phyloP scores from a whole-genome alignment of 1,140 invertebrate genomes.

The Vollenhovia emeryi region DNA sequence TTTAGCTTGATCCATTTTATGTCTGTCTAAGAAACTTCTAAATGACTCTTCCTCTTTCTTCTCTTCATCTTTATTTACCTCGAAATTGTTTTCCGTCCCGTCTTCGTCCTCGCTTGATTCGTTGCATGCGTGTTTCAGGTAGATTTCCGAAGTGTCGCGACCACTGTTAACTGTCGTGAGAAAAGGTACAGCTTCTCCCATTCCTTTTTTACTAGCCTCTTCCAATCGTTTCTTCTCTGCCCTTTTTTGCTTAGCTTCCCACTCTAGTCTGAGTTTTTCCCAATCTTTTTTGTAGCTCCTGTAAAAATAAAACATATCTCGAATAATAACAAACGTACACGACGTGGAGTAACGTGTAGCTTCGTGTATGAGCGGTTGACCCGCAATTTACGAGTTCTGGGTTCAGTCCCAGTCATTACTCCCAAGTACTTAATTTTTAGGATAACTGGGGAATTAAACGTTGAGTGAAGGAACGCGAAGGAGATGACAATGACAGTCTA shows the following conservation, averaged over 20 bases:
- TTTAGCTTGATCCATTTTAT: slow-evolving; percentile 74
- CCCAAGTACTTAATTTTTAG: too few species aligned
- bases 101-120: slow-evolving; percentile 92
- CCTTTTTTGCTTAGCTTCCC: slow-evolving; percentile 84
- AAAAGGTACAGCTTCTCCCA: slow-evolving; percentile 81
- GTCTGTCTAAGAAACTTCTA: slow-evolving; percentile 77
- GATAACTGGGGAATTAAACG: neutral
- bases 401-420: too few species aligned
- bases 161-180: slow-evolving; percentile 86
- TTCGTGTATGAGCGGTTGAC: neutral
- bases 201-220: slow-evolving; percentile 74
- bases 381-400: too few species aligned
- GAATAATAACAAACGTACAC: neutral
- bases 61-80: slow-evolving; percentile 68
- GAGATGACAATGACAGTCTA: neutral
- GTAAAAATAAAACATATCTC: slow-evolving; percentile 74
- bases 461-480: neutral
- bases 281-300: slow-evolving; percentile 91
- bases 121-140: slow-evolving; percentile 89
- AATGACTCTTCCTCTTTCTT: slow-evolving; percentile 80
- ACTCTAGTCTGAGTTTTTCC: slow-evolving; percentile 88
- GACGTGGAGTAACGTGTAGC: neutral
- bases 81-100: slow-evolving; percentile 84
- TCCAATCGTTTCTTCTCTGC: slow-evolving; percentile 79
- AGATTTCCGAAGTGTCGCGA: slow-evolving; percentile 88